These are phyloP conservation scores for Ophiodon elongatus DNA, from an alignment of 2,113 vertebrate species.

Conservation along the genomic window DNA sequence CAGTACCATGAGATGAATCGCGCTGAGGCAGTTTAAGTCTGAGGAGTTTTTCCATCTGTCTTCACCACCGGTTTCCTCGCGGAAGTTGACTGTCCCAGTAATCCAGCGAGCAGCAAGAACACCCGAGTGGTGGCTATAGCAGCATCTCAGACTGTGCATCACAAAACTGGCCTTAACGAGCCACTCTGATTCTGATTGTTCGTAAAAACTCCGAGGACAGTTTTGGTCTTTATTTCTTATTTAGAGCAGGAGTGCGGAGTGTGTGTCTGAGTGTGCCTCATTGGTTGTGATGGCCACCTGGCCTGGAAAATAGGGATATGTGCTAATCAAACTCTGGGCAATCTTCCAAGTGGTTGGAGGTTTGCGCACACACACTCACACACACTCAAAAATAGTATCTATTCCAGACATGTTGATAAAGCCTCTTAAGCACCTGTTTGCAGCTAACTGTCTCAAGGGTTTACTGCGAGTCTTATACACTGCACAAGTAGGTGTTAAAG, in stretches of 20 bases:
- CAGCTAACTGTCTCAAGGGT: conserved; percentile 59
- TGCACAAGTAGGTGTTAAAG: conserved; percentile 31
- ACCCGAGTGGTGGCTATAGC: conserved; percentile 1
- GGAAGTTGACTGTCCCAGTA: conserved; percentile 19
- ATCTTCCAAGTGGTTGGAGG: conserved; percentile 47
- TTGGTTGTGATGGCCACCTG: conserved; percentile 59
- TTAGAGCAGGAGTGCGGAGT: conserved; percentile 21
- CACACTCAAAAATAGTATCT: conserved; percentile 57
- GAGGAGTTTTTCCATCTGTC: conserved; percentile 24
- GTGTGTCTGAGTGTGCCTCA: conserved; percentile 50
- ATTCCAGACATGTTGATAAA: conserved; percentile 72
- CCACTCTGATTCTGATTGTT: conserved; percentile 28
- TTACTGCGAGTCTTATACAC: conserved; percentile 48
- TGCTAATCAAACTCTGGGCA: conserved; percentile 67
- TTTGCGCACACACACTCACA: conserved; percentile 21
- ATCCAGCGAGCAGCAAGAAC: conserved; percentile 39
- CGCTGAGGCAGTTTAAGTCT: conserved; percentile 21
- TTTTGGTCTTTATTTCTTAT: conserved; percentile 29
- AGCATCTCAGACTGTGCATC: conserved; percentile 56
- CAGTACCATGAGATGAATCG: conserved; percentile 41
- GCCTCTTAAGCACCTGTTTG: conserved; percentile 79
- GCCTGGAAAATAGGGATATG: conserved; percentile 49
- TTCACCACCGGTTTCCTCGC: conserved; percentile 3
- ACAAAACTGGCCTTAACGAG: conserved; percentile 12
- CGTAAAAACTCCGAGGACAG: not conserved